phyloP scores from a whole-genome alignment of 1,140 invertebrate genomes.

The Ceratina japonica region DNA sequence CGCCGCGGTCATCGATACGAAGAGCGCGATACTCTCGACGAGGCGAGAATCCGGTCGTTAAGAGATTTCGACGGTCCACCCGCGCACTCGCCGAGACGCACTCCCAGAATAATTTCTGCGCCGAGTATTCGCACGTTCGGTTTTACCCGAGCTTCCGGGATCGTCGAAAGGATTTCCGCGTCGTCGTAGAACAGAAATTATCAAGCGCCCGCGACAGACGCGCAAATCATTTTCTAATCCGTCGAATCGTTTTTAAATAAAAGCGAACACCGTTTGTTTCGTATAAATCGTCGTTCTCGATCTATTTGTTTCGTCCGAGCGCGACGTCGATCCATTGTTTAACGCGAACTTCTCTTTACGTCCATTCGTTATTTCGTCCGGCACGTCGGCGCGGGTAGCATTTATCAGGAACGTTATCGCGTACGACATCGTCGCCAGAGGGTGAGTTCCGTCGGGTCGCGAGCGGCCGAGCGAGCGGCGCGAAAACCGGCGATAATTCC shows the following conservation, averaged over 20 bases:
- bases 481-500: not conserved
- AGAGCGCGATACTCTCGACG: not conserved
- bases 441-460: not conserved
- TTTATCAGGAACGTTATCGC: constrained; percentile 12
- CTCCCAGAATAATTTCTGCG: not conserved
- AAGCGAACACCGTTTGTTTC: too few relatives aligned
- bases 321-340: too few relatives aligned
- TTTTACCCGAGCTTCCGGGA: not conserved
- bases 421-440: not conserved
- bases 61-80: not conserved
- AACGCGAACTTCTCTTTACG: too few relatives aligned
- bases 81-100: not conserved
- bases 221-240: too few relatives aligned
- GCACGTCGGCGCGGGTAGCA: too few relatives aligned
- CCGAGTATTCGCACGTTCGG: not conserved
- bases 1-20: not conserved
- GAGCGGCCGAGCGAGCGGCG: not conserved
- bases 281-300: too few relatives aligned
- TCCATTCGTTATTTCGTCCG: too few relatives aligned
- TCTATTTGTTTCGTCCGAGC: too few relatives aligned
- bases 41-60: not conserved
- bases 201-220: too few relatives aligned
- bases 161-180: too few relatives aligned
- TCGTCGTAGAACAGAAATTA: too few relatives aligned
- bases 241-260: too few relatives aligned